Base-by-base conservation (phyloP, 2,797 vertebrate species). In the Paramormyrops hopkinsi region DNA sequence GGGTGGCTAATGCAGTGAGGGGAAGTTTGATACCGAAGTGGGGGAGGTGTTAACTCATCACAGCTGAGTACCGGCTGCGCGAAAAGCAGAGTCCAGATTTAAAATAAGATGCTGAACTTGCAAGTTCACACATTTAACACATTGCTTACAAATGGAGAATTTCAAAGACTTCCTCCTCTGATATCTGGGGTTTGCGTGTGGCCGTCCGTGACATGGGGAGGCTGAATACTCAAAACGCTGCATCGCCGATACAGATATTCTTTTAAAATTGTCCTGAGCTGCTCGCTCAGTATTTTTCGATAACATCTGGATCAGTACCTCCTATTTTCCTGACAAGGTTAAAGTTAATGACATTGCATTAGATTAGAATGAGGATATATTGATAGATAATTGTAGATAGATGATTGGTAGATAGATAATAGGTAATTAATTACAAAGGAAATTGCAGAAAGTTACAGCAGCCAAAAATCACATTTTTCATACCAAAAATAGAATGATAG, bases 1-100 rank as follows among this genome's bases (percentile, higher is more conserved):
- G 93, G 92, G 92, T 93, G 93, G 92, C 90, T 92, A 92, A 94
- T 91, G 90, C 87, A 25, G 84, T 51, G 79, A 88, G 62, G 48
- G 46, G 46, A 48, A 12, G 82, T 25, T 84, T 50, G 25, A 50
- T 50, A 50, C 19, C 9, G 8, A 46, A 65, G 85, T 50, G 69
- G 50, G 85, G 88, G 54, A 59, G 59, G 69, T 83, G 84, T 59
- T 88, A 79, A 92, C 91, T 90, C 89, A 92, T 92, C 92, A 93
- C 92, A 91, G 88, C 91, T 89, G 92, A 90, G 92, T 90, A 93
- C 37, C 5, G 73, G 17, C 37, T n/a, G 5, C 19, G 7, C 33
- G 0, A 79, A 79, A 93, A 93, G 92, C n/a, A 25, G 93, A 92
- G 91, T 65, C 19, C 22, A 46, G 48, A 46, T 41, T 29, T 62